Evolutionary conservation across 2,888 invertebrate genomes (phyloP).

Genomic region (Cantharis lateralis): DNA sequence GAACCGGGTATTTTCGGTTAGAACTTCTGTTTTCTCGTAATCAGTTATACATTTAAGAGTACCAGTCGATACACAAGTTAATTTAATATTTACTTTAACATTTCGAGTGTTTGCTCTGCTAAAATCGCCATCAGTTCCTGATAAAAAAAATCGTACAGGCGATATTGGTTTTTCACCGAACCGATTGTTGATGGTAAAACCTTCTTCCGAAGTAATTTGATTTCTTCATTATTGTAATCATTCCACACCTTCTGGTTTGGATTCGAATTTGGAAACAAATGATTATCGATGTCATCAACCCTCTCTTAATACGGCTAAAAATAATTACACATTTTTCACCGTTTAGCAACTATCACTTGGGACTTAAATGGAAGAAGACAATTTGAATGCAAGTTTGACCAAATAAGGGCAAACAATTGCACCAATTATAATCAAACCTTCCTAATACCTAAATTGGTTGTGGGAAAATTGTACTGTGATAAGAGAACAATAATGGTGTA

Average conservation of each 20-base stretch:
- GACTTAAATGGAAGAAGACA: not conserved
- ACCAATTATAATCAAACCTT: not conserved
- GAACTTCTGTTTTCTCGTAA: not conserved
- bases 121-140: not conserved
- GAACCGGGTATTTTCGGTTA: not conserved
- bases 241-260: not conserved
- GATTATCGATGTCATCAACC: not conserved
- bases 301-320: not conserved
- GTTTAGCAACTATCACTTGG: not conserved
- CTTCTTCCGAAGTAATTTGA: not conserved
- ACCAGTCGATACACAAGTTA: not conserved
- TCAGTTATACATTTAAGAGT: not conserved
- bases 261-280: not conserved
- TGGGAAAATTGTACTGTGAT: constrained; percentile 6
- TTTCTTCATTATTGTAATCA: too few relatives aligned
- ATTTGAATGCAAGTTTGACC: not conserved
- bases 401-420: not conserved
- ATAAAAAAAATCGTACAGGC: not conserved
- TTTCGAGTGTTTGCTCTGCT: not conserved
- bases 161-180: not conserved
- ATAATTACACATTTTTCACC: not conserved
- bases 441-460: constrained; percentile 5
- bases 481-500: constrained; percentile 8
- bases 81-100: not conserved
- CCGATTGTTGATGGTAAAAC: not conserved